Base-by-base conservation (phyloP, 2,797 vertebrate genomes). In the Xyrichtys novacula region DNA sequence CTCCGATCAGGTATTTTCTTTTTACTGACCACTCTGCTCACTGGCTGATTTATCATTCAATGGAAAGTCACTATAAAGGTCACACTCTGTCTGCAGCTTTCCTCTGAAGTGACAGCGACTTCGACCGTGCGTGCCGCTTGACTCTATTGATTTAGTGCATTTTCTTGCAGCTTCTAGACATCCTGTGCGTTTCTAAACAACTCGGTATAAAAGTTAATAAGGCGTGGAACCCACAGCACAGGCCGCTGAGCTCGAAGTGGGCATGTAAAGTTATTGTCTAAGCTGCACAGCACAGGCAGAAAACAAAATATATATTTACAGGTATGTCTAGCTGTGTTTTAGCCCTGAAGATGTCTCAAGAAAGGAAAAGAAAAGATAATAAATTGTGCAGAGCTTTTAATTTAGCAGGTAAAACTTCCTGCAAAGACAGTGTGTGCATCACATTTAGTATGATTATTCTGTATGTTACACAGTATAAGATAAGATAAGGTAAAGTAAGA, bases 1-100 rank as follows among this genome's bases (percentile, higher is more conserved):
- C 81, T 94, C 94, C 0, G 88, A 93, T 38, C 93, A 95, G 94
- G 94, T 94, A 91, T 20, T 43, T 12, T 39, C 29, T 55, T 40
- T 61, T 26, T 49, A 23, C 46, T 36, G 23, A 16, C n/a, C 7
- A 4, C 29, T 14, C 14, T 25, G 22, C 44, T 23, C 22, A 25
- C 6, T 16, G 23, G 29, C 47, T 40, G 16, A 34, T 25, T 46
- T 26, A 17, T 47, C 74, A 19, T 58, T 19, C 22, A 36, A 55
- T 31, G 32, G 2, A 46, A 61, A 63, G 55, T 47, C 12, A 32
- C 22, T 14, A 19, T 2, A 77, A 2, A 80, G 74, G 66, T 70
- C 61, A 47, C 20, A 55, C n/a, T 68, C 46, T 9, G 48, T 67
- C 25, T 70, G 40, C 19, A 46, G 44, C 56, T 49, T 16, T 74